Percentiles rank a stretch among this genome's conserved stretches.
Evolutionary conservation across 2,888 invertebrate genomes (phyloP).

Genomic region (Endomychus coccineus): DNA sequence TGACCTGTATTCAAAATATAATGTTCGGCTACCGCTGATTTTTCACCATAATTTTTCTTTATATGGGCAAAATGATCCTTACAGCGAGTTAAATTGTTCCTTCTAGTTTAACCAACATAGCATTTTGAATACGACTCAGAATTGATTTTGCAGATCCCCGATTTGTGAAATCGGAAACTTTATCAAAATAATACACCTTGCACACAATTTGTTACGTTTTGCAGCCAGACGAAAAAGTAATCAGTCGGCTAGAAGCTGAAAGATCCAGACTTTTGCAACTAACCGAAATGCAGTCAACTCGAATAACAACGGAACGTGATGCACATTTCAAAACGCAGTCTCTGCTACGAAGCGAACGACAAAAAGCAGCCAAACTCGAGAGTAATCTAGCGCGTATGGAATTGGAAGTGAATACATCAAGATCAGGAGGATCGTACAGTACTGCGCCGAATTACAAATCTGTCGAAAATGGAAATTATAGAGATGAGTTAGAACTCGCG

Average conservation of each 20-base stretch:
- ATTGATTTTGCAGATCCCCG: too few relatives aligned
- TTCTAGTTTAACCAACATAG: too few relatives aligned
- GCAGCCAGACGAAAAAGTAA: slow-evolving; percentile 15
- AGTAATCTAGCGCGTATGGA: slow-evolving; percentile 48
- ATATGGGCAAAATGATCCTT: too few relatives aligned
- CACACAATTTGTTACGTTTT: slow-evolving; percentile 4
- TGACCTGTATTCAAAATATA: too few relatives aligned
- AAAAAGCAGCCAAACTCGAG: slow-evolving; percentile 53
- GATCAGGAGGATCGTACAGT: slow-evolving; percentile 21
- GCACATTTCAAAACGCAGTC: slow-evolving; percentile 36
- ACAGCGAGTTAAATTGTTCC: too few relatives aligned
- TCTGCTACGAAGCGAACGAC: slow-evolving; percentile 44
- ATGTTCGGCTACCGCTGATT: too few relatives aligned
- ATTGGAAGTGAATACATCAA: slow-evolving; percentile 45
- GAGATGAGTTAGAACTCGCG: slow-evolving; percentile 51
- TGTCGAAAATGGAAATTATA: slow-evolving; percentile 7
- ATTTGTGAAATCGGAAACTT: too few relatives aligned
- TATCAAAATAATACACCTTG: too few relatives aligned
- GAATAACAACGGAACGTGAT: slow-evolving; percentile 51
- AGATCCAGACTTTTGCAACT: slow-evolving; percentile 53
- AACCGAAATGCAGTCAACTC: slow-evolving; percentile 49
- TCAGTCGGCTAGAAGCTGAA: slow-evolving; percentile 54
- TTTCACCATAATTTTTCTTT: too few relatives aligned
- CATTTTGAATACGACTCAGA: too few relatives aligned
- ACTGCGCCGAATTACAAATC: slow-evolving; percentile 10